Conservation (phyloP, 1,140 invertebrate species). For the Stegodyphus dumicola region DNA sequence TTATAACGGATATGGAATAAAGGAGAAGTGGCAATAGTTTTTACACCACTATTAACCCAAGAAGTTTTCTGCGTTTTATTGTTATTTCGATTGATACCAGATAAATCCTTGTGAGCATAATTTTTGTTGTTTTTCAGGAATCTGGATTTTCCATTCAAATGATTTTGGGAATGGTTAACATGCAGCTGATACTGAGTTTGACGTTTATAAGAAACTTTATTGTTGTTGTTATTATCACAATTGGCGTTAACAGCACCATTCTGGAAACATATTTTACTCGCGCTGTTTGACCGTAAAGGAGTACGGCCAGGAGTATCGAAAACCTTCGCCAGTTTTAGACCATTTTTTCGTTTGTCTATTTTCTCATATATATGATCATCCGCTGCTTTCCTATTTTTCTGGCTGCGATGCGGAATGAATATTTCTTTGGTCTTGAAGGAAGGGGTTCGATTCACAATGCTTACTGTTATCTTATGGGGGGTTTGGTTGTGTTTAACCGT, state of each 20-base stretch:
- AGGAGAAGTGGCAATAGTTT: conserved; percentile 75
- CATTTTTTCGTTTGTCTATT: conserved; percentile 48
- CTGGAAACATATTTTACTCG: conserved; percentile 32
- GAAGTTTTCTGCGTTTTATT: conserved; percentile 25
- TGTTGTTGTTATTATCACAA: conserved; percentile 38
- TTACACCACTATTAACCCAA: conserved; percentile 30
- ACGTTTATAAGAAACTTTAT: conserved; percentile 23
- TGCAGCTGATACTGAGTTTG: conserved; percentile 23
- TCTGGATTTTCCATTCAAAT: conserved; percentile 16
- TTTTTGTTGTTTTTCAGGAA: conserved; percentile 54
- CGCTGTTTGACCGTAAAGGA: conserved; percentile 40
- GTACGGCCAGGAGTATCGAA: conserved; percentile 23
- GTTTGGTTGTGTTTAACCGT: conserved; percentile 33
- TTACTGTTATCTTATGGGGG: conserved; percentile 53
- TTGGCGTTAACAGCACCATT: conserved; percentile 21
- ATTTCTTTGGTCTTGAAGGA: conserved; percentile 47
- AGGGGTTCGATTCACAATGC: conserved; percentile 40
- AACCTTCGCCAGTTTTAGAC: conserved; percentile 34
- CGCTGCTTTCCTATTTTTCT: conserved; percentile 22
- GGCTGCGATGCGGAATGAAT: conserved; percentile 40
- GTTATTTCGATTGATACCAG: conserved; percentile 69
- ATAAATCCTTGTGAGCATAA: conserved; percentile 70
- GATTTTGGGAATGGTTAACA: conserved; percentile 3
- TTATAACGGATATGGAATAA: conserved; percentile 86
- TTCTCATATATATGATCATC: conserved; percentile 62